A percentile compares a stretch with the other conserved stretches of the same genome.
Evolutionary conservation across 1,140 invertebrate species (phyloP).

Genomic region (Drosophila obscura): DNA sequence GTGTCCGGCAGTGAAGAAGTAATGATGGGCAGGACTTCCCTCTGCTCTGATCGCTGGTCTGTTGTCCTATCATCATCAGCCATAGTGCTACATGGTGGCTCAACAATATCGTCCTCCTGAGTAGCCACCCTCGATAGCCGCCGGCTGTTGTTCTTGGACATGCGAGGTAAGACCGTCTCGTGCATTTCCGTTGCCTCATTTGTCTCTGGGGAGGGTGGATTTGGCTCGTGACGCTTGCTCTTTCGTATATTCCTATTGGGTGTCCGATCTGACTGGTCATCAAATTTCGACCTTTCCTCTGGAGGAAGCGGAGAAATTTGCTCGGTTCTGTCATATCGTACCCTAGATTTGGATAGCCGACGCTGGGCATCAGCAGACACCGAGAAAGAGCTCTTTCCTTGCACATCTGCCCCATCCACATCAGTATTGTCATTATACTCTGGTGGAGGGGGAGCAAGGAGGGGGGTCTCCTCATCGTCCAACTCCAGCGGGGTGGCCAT

Average conservation of each 20-base stretch:
- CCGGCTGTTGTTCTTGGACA: background rate
- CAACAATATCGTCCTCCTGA: conserved; percentile 9
- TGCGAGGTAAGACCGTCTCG: background rate
- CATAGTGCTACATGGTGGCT: conserved; percentile 22
- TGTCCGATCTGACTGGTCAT: too few relatives aligned
- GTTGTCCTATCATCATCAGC: background rate
- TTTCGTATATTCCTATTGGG: background rate
- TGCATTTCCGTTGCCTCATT: background rate
- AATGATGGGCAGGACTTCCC: background rate
- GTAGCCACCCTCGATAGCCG: too few relatives aligned
- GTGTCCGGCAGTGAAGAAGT: too few relatives aligned
- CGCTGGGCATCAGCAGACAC: too few relatives aligned
- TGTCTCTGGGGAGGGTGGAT: conserved; percentile 6
- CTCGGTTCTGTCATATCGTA: background rate
- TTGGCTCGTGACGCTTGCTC: background rate
- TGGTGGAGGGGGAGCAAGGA: conserved; percentile 11
- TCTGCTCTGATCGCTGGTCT: background rate
- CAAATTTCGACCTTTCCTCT: background rate
- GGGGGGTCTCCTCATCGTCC: background rate
- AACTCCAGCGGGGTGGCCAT: background rate
- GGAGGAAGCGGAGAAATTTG: background rate
- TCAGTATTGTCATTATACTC: background rate
- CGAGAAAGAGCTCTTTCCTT: background rate
- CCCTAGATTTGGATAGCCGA: too few relatives aligned
- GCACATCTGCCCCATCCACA: background rate